These are phyloP conservation scores for Cacoxenus indagator DNA, from an alignment of 2,888 invertebrate genomes.

Conservation along the genomic window DNA sequence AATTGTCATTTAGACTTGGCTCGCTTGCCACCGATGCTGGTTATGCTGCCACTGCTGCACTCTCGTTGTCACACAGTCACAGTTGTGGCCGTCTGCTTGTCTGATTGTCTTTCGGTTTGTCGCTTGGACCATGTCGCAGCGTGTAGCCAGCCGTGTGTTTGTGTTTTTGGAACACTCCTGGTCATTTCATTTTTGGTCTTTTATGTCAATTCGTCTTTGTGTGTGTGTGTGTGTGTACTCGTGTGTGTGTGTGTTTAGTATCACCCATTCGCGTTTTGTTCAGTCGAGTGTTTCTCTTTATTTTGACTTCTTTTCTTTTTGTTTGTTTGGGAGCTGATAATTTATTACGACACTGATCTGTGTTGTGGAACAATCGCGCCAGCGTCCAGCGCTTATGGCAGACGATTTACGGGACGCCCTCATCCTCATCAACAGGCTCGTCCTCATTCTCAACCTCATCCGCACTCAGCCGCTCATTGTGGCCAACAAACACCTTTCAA, in stretches of 20 bases:
- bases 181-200: conserved; percentile 44
- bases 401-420: conserved; percentile 49
- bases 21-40: conserved; percentile 38
- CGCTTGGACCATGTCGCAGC: conserved; percentile 49
- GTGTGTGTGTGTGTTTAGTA: conserved; percentile 27
- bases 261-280: conserved; percentile 49
- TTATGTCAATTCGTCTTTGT: conserved; percentile 28
- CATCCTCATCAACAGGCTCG: not conserved
- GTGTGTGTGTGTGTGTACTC: conserved; percentile 24
- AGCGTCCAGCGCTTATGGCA: conserved; percentile 43
- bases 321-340: conserved; percentile 48
- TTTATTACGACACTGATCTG: conserved; percentile 57
- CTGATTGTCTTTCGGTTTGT: not conserved
- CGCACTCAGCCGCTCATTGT: conserved; percentile 1
- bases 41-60: conserved; percentile 41
- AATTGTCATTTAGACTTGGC: conserved; percentile 52
- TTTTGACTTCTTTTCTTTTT: conserved; percentile 26
- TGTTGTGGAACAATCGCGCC: conserved; percentile 32
- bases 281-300: conserved; percentile 46
- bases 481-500: not conserved
- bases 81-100: not conserved
- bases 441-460: not conserved
- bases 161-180: conserved; percentile 55
- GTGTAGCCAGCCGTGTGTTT: conserved; percentile 60
- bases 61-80: too few relatives aligned